Conservation (phyloP, 2,888 invertebrate genomes). For the Palloptera scutellata region DNA sequence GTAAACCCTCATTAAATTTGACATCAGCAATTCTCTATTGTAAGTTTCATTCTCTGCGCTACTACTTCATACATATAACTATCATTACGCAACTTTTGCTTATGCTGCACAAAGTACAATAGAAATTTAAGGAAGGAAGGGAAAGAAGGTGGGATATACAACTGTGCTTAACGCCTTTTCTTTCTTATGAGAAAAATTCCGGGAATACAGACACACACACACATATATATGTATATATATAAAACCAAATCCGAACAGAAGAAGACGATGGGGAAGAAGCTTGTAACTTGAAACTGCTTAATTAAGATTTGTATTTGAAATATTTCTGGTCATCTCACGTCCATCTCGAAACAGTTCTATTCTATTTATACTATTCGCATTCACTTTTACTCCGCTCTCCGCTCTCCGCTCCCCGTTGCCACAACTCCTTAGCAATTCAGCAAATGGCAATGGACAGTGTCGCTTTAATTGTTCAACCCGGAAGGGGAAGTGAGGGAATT, state of each 20-base stretch:
- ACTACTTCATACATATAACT: constrained; percentile 3
- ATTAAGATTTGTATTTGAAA: constrained; percentile 51
- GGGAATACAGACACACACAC: neutral
- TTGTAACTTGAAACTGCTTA: constrained; percentile 48
- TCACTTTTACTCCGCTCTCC: too few relatives aligned
- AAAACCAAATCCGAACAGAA: neutral
- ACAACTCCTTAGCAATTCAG: too few relatives aligned
- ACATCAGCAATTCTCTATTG: constrained; percentile 41
- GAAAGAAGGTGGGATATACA: too few relatives aligned
- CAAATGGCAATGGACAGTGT: constrained; percentile 44
- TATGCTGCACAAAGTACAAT: neutral
- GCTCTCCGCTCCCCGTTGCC: too few relatives aligned
- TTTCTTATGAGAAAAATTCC: neutral
- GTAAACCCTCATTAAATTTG: constrained; percentile 58
- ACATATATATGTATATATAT: too few relatives aligned
- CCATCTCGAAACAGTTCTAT: constrained; percentile 12
- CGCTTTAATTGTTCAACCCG: constrained; percentile 52
- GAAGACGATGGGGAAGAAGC: neutral
- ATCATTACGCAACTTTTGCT: neutral
- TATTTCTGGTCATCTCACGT: constrained; percentile 6
- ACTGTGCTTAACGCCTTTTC: constrained; percentile 35
- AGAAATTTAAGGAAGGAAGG: too few relatives aligned
- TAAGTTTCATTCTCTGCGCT: too few relatives aligned
- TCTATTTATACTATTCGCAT: too few relatives aligned
- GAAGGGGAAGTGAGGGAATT: constrained; percentile 32